These are phyloP conservation scores for Eumeta japonica DNA, from an alignment of 1,140 invertebrate species.

Conservation along the genomic window DNA sequence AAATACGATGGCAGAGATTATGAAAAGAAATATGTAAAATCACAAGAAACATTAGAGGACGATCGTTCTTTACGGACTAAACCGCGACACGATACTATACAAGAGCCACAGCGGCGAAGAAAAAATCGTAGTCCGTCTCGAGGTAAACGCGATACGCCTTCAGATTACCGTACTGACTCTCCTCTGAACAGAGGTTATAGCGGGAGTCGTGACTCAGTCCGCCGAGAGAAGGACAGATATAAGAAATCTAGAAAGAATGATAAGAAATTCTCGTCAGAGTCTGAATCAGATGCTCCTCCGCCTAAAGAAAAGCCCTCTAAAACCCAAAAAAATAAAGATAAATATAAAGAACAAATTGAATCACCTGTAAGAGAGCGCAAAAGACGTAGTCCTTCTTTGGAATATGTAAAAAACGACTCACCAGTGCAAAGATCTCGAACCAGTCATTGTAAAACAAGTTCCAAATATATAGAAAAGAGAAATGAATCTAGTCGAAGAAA, in stretches of 20 bases:
- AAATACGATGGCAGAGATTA: background rate
- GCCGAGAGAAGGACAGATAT: too few relatives aligned
- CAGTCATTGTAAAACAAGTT: slow-evolving; percentile 22
- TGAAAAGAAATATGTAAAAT: too few relatives aligned
- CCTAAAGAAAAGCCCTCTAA: background rate
- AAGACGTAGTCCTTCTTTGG: slow-evolving; percentile 23
- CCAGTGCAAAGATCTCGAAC: slow-evolving; percentile 17
- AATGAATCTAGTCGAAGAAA: slow-evolving; percentile 19
- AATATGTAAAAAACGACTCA: slow-evolving; percentile 17
- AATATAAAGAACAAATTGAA: background rate
- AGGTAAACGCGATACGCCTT: background rate
- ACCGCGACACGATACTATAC: too few relatives aligned
- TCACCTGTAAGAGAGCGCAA: slow-evolving; percentile 9
- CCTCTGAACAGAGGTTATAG: too few relatives aligned
- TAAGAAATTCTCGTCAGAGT: too few relatives aligned
- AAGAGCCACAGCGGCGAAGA: too few relatives aligned
- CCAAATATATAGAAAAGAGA: slow-evolving; percentile 21
- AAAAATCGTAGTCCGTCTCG: background rate
- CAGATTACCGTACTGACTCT: too few relatives aligned
- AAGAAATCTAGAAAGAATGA: too few relatives aligned
- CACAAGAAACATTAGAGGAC: too few relatives aligned
- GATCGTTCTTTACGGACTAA: too few relatives aligned
- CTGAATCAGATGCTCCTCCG: too few relatives aligned
- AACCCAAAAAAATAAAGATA: background rate
- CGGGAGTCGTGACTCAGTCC: too few relatives aligned